phyloP scores from a whole-genome alignment of 2,797 vertebrate genomes.

The Acanthornis magna region DNA sequence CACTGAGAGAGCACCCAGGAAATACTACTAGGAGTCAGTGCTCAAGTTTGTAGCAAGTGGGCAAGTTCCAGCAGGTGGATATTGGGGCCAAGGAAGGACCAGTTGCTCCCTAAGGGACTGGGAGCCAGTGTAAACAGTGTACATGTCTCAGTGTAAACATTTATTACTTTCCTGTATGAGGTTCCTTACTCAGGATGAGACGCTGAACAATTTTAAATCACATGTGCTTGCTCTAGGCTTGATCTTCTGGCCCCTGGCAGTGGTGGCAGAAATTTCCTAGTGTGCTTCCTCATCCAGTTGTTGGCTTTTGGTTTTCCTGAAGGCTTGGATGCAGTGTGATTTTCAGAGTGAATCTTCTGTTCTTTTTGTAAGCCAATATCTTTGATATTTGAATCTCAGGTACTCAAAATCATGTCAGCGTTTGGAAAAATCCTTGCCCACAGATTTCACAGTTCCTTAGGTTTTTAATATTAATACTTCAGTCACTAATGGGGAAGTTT shows the following conservation, averaged over 20 bases:
- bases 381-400: not conserved
- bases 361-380: not conserved
- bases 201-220: not conserved
- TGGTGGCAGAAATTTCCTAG: not conserved
- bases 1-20: not conserved
- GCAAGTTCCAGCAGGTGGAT: not conserved
- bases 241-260: not conserved
- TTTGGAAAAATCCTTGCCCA: not conserved
- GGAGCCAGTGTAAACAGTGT: not conserved
- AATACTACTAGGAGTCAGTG: not conserved
- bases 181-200: not conserved
- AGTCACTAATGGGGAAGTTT: not conserved
- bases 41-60: not conserved
- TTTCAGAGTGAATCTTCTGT: not conserved
- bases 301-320: not conserved
- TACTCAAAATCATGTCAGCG: not conserved
- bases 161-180: not conserved
- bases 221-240: not conserved
- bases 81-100: not conserved
- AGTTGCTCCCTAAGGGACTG: not conserved
- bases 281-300: not conserved
- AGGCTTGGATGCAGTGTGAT: accelerated
- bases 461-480: not conserved
- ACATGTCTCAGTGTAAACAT: not conserved
- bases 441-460: not conserved